Percentiles rank a stretch among this genome's conserved stretches.
phyloP scores from a whole-genome alignment of 1,140 invertebrate species.

The Acromyrmex charruanus region DNA sequence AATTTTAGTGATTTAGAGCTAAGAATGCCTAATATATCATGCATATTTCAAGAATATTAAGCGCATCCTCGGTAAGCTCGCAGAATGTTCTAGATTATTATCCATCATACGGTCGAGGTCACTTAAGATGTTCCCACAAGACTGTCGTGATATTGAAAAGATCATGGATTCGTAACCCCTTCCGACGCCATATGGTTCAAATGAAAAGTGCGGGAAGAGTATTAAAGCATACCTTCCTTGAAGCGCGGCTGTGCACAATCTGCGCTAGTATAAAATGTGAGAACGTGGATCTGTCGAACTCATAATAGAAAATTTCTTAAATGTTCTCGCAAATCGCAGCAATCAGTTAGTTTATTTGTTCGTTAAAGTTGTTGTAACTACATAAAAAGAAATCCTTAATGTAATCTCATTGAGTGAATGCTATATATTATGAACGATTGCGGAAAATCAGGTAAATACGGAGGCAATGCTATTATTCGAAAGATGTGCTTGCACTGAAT shows the following conservation, averaged over 20 bases:
- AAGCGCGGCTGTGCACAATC: conserved; percentile 27
- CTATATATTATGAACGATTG: conserved; percentile 14
- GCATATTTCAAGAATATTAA: neutral
- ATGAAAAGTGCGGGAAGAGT: conserved; percentile 67
- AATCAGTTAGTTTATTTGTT: neutral
- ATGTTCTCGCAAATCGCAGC: neutral
- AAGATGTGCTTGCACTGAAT: conserved; percentile 46
- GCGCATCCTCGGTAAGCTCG: neutral
- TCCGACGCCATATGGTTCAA: conserved; percentile 66
- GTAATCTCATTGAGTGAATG: neutral
- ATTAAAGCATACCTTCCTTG: conserved; percentile 63
- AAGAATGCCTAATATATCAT: neutral
- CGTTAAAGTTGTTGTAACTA: neutral
- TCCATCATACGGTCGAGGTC: conserved; percentile 42
- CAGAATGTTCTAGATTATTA: conserved; percentile 27
- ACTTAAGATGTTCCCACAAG: conserved; percentile 59
- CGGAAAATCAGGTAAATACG: conserved; percentile 5
- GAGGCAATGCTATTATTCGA: conserved; percentile 50
- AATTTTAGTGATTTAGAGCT: neutral
- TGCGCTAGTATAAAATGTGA: conserved; percentile 39
- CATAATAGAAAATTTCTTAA: conserved; percentile 24
- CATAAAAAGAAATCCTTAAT: neutral
- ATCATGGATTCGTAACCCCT: conserved; percentile 58
- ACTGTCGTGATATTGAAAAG: conserved; percentile 64
- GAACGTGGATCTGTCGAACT: conserved; percentile 1